These are phyloP conservation scores for Coboldia fuscipes DNA, from an alignment of 1,140 invertebrate genomes.

Conservation along the genomic window DNA sequence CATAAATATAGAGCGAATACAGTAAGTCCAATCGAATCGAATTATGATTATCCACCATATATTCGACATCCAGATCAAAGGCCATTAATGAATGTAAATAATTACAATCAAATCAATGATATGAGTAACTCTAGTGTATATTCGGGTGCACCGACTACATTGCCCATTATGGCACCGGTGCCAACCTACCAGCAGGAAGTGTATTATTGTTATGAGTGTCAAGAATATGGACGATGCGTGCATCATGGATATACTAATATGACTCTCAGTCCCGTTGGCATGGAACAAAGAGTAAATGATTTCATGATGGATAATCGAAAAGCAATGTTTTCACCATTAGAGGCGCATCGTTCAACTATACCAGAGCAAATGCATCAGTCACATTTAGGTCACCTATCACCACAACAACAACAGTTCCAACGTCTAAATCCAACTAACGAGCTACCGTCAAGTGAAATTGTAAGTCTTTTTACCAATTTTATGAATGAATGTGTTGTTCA, in stretches of 20 bases:
- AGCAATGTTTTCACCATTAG: slow-evolving; percentile 16
- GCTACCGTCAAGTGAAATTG: slow-evolving; percentile 4
- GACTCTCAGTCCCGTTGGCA: neutral
- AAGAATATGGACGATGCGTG: slow-evolving; percentile 11
- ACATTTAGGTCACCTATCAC: neutral
- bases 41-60: no score
- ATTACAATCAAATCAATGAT: no score
- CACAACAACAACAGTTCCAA: neutral
- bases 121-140: neutral
- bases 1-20: no score
- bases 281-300: slow-evolving; percentile 15
- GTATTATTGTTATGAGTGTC: slow-evolving; percentile 20
- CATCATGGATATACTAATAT: neutral
- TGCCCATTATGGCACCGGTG: slow-evolving; percentile 3
- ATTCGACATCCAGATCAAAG: no score
- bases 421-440: slow-evolving; percentile 1
- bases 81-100: no score
- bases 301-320: slow-evolving; percentile 14
- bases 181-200: slow-evolving; percentile 13
- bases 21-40: no score
- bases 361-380: slow-evolving; percentile 4
- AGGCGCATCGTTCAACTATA: slow-evolving; percentile 6
- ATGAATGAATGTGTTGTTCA: slow-evolving; percentile 10
- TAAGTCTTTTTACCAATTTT: slow-evolving; percentile 2
- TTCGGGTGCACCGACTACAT: slow-evolving; percentile 3